Base-by-base conservation (phyloP, 1,140 invertebrate species). In the Apis florea region DNA sequence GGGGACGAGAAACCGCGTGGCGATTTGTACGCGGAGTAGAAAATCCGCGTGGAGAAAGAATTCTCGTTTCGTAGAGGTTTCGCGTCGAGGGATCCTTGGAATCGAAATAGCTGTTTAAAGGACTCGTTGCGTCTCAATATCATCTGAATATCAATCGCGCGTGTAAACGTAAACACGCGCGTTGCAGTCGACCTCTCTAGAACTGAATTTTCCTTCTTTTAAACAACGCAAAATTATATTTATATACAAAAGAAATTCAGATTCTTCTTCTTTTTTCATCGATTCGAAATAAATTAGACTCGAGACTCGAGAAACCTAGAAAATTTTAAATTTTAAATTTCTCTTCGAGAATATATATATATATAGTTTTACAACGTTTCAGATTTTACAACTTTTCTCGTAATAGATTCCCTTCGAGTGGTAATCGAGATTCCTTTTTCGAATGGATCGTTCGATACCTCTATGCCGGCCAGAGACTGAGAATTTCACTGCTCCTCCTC, bases 101-200 rank as follows among this genome's bases (percentile, higher is more conserved):
- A 74, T 74, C 40, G 72, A 63, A 61, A 74, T 58, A 72, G 70
- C 54, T 31, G 69, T 54, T 69, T 69, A 69, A 69, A 69, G 47
- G 26, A 71, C 26, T 71, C 19, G 53, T 31, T 24, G 26, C 67
- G 47, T 51, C 51, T n/a, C 47, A 69, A n/a, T 40, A 40, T 40
- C 31, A 3, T 31, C 2, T 40, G 67, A 69, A 69, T 69, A 69
- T 69, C 67, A 69, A 69, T 69, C 26, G 21, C 4, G 6, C n/a
- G 21, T 11, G 67, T 69, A n/a, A 68, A 26, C 21, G 11, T 67
- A 67, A 47, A 21, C 56, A 17, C 6, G 11, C 5, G n/a, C 40
- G 21, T 67, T 17, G 26, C 17, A 17, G 8, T 24, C 5, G 31
- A 40, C 5, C 4, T 40, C 31, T 40, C 31, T 5, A 3, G 4